These are phyloP conservation scores for Lottia scabra DNA, from an alignment of 2,888 invertebrate species.

Conservation along the genomic window DNA sequence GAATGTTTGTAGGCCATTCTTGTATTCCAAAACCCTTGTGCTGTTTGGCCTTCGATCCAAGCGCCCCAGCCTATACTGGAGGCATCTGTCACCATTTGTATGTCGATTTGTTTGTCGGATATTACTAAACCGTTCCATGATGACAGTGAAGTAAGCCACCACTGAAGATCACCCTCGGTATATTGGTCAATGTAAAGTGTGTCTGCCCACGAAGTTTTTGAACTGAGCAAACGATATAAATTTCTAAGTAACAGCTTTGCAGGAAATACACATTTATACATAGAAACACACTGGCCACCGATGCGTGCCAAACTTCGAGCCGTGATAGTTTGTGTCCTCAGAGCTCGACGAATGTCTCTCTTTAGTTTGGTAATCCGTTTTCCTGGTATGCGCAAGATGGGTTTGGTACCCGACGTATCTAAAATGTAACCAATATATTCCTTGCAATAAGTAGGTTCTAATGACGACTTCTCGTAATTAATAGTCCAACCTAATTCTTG, in stretches of 20 bases:
- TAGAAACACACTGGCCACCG: slow-evolving; percentile 15
- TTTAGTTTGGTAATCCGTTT: slow-evolving; percentile 7
- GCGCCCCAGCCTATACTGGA: slow-evolving; percentile 10
- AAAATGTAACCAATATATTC: slow-evolving; percentile 14
- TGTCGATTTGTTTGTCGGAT: neutral
- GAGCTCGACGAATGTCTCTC: neutral
- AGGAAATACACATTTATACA: slow-evolving; percentile 13
- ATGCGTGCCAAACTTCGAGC: slow-evolving; percentile 12
- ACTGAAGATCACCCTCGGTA: slow-evolving; percentile 9
- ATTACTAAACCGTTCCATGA: slow-evolving; percentile 15
- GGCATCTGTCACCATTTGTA: slow-evolving; percentile 12
- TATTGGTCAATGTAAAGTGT: slow-evolving; percentile 2
- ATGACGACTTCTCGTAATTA: neutral
- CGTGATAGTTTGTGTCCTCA: slow-evolving; percentile 5
- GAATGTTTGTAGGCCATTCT: neutral
- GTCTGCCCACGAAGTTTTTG: slow-evolving; percentile 14
- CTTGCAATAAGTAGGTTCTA: neutral
- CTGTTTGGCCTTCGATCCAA: neutral
- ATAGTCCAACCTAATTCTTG: neutral
- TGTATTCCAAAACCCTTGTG: slow-evolving; percentile 7
- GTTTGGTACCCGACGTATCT: neutral
- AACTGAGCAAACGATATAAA: slow-evolving; percentile 7
- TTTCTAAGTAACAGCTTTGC: slow-evolving; percentile 11
- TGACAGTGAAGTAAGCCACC: slow-evolving; percentile 8
- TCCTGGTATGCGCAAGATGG: slow-evolving; percentile 1